These are phyloP conservation scores for Phortica okadai DNA, from an alignment of 2,888 invertebrate genomes.

Conservation along the genomic window DNA sequence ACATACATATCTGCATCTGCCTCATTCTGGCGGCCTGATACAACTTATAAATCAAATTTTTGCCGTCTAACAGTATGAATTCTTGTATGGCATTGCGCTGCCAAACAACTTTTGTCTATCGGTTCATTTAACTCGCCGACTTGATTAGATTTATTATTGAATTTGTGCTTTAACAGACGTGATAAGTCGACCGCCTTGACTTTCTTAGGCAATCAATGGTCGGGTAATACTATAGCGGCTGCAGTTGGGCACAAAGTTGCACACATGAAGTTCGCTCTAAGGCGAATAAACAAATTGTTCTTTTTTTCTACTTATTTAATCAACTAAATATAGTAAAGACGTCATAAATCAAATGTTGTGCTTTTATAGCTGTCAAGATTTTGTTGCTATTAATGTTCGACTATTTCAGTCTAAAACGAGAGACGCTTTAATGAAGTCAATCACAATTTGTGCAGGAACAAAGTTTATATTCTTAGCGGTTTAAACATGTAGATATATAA, in stretches of 20 bases:
- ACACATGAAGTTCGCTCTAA: too few species aligned
- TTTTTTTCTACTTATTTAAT: not conserved
- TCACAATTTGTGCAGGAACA: too few species aligned
- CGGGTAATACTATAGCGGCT: not conserved
- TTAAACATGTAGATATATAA: too few species aligned
- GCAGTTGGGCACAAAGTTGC: not conserved
- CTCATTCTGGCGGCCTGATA: not conserved
- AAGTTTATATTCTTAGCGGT: too few species aligned
- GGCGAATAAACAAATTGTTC: too few species aligned
- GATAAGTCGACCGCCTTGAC: conserved; percentile 60
- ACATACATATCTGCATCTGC: not conserved
- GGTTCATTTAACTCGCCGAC: not conserved
- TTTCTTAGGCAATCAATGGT: conserved; percentile 54
- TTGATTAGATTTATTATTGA: conserved; percentile 21
- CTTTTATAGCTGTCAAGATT: too few species aligned
- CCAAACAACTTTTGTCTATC: conserved; percentile 18
- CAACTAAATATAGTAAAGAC: conserved; percentile 1
- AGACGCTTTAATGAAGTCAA: too few species aligned
- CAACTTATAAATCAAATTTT: conserved; percentile 4
- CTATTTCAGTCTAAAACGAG: too few species aligned
- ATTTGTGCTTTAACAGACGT: conserved; percentile 5
- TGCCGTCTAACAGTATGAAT: not conserved
- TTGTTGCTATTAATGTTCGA: too few species aligned
- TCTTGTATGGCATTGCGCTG: not conserved
- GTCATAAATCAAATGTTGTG: not conserved